A percentile compares a stretch with the other conserved stretches of the same genome.
phyloP scores from a whole-genome alignment of 2,113 vertebrate species.

The Notiomystis cincta region DNA sequence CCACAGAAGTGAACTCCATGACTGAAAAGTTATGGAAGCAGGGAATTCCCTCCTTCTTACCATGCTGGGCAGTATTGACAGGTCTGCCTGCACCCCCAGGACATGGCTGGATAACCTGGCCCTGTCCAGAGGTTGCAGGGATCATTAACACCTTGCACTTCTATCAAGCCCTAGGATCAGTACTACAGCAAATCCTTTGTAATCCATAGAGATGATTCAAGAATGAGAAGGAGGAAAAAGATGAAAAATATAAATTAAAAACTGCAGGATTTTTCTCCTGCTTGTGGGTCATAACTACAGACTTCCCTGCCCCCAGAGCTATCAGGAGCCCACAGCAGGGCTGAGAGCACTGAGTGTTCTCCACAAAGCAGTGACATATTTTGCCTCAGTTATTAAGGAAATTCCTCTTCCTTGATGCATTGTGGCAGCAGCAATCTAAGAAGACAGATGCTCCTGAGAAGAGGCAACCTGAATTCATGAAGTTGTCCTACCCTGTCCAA shows the following conservation, averaged over 20 bases:
- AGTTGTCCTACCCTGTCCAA: neutral
- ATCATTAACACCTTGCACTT: neutral
- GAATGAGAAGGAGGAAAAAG: neutral
- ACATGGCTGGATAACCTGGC: neutral
- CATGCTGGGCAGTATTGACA: neutral
- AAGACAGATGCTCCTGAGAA: neutral
- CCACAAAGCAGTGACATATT: neutral
- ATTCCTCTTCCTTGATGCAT: neutral
- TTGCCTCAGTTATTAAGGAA: neutral
- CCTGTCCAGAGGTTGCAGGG: neutral
- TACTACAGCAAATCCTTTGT: neutral
- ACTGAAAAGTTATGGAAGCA: neutral
- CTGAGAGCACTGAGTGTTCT: neutral
- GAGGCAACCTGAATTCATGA: neutral
- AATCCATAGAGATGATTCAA: neutral
- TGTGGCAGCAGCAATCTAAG: neutral
- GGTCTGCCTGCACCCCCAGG: neutral
- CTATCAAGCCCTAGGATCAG: neutral
- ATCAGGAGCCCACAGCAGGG: neutral
- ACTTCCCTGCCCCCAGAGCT: neutral
- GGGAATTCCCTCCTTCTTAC: neutral
- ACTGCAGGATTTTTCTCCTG: neutral
- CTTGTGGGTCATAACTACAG: neutral
- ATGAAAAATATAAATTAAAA: neutral
- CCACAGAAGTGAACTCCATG: neutral